Conservation (phyloP, 2,113 vertebrate genomes). For the Rhinopithecus roxellana region DNA sequence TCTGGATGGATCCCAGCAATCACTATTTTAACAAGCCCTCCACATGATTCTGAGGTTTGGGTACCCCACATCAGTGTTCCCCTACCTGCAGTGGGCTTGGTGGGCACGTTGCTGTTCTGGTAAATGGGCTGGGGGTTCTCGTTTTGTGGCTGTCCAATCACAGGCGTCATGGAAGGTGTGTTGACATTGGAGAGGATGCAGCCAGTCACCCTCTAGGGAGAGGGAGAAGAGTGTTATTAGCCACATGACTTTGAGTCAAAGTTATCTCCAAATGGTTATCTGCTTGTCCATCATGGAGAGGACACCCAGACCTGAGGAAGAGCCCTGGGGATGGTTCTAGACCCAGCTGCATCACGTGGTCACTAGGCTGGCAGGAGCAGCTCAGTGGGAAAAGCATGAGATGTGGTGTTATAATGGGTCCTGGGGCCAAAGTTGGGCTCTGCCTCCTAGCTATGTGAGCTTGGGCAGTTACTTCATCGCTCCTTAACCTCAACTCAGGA, state of each 20-base stretch:
- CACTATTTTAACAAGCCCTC: not conserved
- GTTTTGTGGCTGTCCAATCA: slow-evolving; percentile 96
- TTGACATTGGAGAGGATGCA: slow-evolving; percentile 99
- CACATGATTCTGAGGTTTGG: not conserved
- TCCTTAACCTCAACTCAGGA: not conserved
- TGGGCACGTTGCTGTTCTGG: slow-evolving; percentile 91
- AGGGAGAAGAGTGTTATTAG: slow-evolving; percentile 4
- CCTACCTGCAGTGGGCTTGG: slow-evolving; percentile 93
- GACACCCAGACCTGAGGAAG: not conserved
- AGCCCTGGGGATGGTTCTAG: not conserved
- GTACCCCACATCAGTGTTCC: accelerated
- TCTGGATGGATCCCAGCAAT: not conserved
- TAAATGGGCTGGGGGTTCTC: slow-evolving; percentile 90
- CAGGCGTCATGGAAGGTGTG: slow-evolving; percentile 95
- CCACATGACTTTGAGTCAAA: not conserved
- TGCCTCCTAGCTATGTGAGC: not conserved
- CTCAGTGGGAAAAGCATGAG: not conserved
- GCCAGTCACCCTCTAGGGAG: slow-evolving; percentile 94
- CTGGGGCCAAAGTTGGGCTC: not conserved
- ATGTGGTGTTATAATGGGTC: not conserved
- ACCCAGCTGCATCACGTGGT: accelerated
- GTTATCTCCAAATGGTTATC: not conserved
- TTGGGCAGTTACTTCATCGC: not conserved
- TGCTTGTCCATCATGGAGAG: not conserved
- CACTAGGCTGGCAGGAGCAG: not conserved